Evolutionary conservation across 2,888 invertebrate genomes (phyloP), one percentile per base, ranked within the genome.

Genomic region (Agonum fuliginosum): DNA sequence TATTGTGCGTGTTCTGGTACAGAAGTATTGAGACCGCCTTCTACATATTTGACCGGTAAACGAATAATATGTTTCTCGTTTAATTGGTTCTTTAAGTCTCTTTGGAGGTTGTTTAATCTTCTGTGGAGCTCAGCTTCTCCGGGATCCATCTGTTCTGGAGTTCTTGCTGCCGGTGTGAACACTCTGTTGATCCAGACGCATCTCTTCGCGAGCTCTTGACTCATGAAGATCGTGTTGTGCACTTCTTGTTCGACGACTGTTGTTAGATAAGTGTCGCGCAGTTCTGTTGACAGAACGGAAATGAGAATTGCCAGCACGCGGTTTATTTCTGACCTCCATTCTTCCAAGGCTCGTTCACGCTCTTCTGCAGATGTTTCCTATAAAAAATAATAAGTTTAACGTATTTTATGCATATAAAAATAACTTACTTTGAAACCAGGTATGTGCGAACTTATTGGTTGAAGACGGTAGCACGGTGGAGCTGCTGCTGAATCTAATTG

Each of bases 201-300:
- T 75, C 94, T 90, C 81, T 93, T 91, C 0, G 94, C 93, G 74
- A 94, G 89, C 84, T 95, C 94, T 82, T 93, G 92, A 82, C 93
- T 93, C 91, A 94, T 93, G 81, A 94, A 89, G 4, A 95, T 93
- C 0, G 94, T 93, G 84, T 94, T 94, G 82, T 94, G 94, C 0
- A 95, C 93, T 86, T 95, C 94, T 91, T 94, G 94, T 86, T 95
- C 95, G 2, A 94, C 92, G 0, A 94, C 93, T 3, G 94, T 94
- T 2, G 94, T 93, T 80, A 95, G 89, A 86, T 95, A 95, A 0
- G 94, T 94, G 83, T 95, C 94, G 81, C 93, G 90, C 19, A 94
- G 90, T 84, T 94, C 94, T 83, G 92, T 92, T 8, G 93, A 91
- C 84, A 94, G 90, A 0, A 93, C 91, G 34, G 91, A 90, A 41